A percentile compares a stretch with the other conserved stretches of the same genome.
These are phyloP conservation scores for Lepidostoma basale DNA, from an alignment of 1,140 invertebrate species.

Conservation along the genomic window DNA sequence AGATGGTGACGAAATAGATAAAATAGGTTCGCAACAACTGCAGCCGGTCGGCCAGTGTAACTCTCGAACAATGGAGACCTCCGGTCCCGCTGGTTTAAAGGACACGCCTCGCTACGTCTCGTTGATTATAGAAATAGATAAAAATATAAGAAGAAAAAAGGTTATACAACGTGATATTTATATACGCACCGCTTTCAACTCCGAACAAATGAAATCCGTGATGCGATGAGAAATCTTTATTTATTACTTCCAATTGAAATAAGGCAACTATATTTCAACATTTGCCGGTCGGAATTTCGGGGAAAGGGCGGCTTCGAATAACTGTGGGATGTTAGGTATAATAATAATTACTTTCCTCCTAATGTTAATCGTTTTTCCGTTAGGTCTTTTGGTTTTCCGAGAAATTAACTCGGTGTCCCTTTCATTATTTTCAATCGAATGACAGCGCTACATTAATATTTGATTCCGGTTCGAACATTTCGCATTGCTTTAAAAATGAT, in stretches of 20 bases:
- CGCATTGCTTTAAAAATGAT: no score
- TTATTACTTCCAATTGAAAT: constrained; percentile 44
- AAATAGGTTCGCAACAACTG: background rate
- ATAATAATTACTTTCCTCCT: constrained; percentile 18
- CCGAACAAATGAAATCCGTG: constrained; percentile 13
- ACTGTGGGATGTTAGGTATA: background rate
- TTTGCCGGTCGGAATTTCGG: constrained; percentile 25
- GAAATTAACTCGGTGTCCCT: background rate
- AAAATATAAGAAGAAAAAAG: no score
- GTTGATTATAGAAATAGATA: constrained; percentile 24
- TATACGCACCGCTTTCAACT: background rate
- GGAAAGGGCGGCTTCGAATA: no score
- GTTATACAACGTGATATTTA: background rate
- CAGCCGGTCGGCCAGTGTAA: background rate
- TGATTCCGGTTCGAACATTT: no score
- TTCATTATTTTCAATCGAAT: background rate
- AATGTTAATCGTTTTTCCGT: background rate
- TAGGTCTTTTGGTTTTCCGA: background rate
- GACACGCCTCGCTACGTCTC: constrained; percentile 15
- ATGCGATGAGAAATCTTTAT: constrained; percentile 38
- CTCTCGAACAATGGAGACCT: constrained; percentile 8
- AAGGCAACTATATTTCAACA: constrained; percentile 41
- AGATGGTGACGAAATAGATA: no score
- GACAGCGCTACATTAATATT: no score
- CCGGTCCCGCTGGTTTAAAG: constrained; percentile 1